Evolutionary conservation across 2,113 vertebrate genomes (phyloP).

Genomic region (zebrafish (Danio rerio)): DNA sequence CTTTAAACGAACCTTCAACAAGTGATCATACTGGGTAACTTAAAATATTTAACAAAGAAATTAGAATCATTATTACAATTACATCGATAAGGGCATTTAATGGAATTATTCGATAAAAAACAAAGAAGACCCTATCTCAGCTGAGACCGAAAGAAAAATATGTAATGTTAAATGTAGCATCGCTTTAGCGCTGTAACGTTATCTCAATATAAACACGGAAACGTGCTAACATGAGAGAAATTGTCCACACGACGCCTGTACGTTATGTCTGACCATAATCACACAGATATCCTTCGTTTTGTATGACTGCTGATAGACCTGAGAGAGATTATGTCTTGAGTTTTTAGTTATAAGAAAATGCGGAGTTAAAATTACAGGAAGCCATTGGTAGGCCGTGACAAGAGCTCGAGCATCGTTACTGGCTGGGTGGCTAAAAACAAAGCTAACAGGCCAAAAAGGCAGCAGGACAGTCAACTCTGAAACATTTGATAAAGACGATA

Average conservation of each 20-base stretch:
- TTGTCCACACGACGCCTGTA: too few species aligned
- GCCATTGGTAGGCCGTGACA: background rate
- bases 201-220: too few species aligned
- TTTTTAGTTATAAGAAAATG: background rate
- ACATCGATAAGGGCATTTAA: too few species aligned
- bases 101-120: too few species aligned
- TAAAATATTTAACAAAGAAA: background rate
- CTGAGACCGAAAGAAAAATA: too few species aligned
- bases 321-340: background rate
- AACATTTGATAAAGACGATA: background rate
- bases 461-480: background rate
- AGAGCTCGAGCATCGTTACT: background rate
- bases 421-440: slow-evolving; percentile 21
- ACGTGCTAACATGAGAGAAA: too few species aligned
- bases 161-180: too few species aligned
- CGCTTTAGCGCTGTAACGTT: too few species aligned
- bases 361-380: background rate
- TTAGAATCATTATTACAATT: too few species aligned
- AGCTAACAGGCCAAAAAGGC: background rate
- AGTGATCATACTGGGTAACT: background rate
- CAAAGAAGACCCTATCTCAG: too few species aligned
- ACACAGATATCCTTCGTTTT: too few species aligned
- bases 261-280: too few species aligned
- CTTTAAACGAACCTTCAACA: background rate
- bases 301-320: background rate